Percentiles rank a stretch among this genome's conserved stretches.
Evolutionary conservation across 2,797 vertebrate species (phyloP).

Genomic region (Benthosema pterotum): DNA sequence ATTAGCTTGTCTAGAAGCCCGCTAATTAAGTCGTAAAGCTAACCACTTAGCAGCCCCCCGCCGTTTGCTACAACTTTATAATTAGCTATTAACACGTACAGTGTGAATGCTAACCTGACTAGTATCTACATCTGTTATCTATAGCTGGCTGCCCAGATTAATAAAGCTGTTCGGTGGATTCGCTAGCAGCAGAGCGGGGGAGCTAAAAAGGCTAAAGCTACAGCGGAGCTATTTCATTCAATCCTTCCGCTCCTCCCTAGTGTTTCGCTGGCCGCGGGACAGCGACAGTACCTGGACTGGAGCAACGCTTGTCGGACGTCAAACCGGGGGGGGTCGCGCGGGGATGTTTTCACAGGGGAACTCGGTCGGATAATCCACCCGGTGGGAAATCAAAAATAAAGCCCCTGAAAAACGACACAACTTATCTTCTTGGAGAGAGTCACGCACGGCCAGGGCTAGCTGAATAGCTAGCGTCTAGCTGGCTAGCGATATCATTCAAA

Average conservation of each 20-base stretch:
- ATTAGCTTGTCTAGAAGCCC: background rate
- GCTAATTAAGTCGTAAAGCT: constrained; percentile 27
- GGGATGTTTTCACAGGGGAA: background rate
- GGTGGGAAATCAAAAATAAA: no score
- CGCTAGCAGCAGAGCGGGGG: constrained; percentile 36
- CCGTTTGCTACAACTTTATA: constrained; percentile 27
- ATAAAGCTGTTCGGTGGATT: constrained; percentile 31
- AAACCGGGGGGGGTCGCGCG: background rate
- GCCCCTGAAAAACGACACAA: constrained; percentile 8
- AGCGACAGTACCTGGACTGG: constrained; percentile 14
- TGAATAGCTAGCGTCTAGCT: constrained; percentile 76
- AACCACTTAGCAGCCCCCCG: constrained; percentile 15
- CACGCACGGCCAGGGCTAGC: constrained; percentile 74
- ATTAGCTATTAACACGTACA: constrained; percentile 2
- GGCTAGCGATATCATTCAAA: constrained; percentile 74
- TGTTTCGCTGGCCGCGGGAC: background rate
- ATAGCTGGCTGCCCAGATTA: constrained; percentile 35
- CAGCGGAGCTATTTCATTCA: constrained; percentile 77
- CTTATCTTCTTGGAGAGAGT: constrained; percentile 46
- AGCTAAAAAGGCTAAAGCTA: constrained; percentile 33
- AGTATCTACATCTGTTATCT: background rate
- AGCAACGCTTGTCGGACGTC: background rate
- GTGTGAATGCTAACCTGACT: constrained; percentile 15
- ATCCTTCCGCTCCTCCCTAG: constrained; percentile 53
- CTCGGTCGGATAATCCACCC: background rate